phyloP scores from a whole-genome alignment of 1,140 invertebrate genomes.

The Latrodectus geometricus region DNA sequence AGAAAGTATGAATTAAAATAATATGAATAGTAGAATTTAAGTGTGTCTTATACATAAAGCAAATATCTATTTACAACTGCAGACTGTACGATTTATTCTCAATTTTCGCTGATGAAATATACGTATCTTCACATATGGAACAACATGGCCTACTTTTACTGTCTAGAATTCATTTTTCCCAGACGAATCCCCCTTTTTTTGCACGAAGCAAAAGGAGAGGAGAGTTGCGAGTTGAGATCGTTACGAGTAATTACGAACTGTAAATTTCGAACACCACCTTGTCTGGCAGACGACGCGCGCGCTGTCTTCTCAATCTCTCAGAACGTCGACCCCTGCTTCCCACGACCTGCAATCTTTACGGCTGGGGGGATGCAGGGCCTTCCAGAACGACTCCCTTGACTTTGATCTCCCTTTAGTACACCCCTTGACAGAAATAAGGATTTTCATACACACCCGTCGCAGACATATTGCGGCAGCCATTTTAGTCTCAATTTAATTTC shows the following conservation, averaged over 20 bases:
- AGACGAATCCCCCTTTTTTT: not conserved
- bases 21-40: too few species aligned
- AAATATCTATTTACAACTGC: too few species aligned
- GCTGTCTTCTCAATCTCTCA: conserved; percentile 12
- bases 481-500: too few species aligned
- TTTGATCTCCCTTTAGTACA: not conserved
- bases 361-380: not conserved
- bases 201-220: not conserved
- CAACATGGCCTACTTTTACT: too few species aligned
- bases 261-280: conserved; percentile 43
- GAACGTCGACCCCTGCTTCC: conserved; percentile 27
- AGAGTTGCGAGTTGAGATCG: not conserved
- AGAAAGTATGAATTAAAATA: too few species aligned
- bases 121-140: too few species aligned
- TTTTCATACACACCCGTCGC: too few species aligned
- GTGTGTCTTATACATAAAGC: too few species aligned
- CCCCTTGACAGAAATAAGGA: not conserved
- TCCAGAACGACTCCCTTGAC: not conserved
- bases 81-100: too few species aligned
- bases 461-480: too few species aligned
- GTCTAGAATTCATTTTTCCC: not conserved
- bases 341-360: conserved; percentile 17
- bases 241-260: conserved; percentile 45
- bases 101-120: too few species aligned
- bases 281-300: conserved; percentile 36